Conservation (phyloP, 2,797 vertebrate species). For the Catostomus latipinnis region DNA sequence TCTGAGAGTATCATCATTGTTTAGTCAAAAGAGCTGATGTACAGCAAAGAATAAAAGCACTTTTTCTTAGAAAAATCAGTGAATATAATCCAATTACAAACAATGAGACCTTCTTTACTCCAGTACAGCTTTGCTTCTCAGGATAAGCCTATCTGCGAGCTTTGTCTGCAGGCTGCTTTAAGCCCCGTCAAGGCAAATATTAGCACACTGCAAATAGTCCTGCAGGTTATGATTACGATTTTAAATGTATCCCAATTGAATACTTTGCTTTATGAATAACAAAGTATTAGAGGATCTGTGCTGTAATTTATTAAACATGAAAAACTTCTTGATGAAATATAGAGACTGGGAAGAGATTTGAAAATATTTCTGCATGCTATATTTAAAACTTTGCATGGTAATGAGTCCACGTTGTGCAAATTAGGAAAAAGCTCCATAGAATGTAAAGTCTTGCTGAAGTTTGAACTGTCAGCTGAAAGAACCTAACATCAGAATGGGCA, state of each 20-base stretch:
- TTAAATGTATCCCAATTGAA: slow-evolving; percentile 91
- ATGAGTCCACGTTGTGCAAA: slow-evolving; percentile 89
- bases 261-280: slow-evolving; percentile 97
- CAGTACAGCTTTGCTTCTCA: slow-evolving; percentile 79
- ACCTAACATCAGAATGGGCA: slow-evolving; percentile 81
- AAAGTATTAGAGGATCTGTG: slow-evolving; percentile 94
- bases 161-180: slow-evolving; percentile 85
- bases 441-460: slow-evolving; percentile 75
- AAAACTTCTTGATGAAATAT: slow-evolving; percentile 98
- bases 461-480: slow-evolving; percentile 29
- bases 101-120: slow-evolving; percentile 77
- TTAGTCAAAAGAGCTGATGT: slow-evolving; percentile 44
- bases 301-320: slow-evolving; percentile 99
- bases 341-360: slow-evolving; percentile 95
- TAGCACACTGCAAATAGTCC: slow-evolving; percentile 92
- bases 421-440: slow-evolving; percentile 83
- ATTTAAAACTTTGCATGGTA: slow-evolving; percentile 85
- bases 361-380: slow-evolving; percentile 92
- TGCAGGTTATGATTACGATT: slow-evolving; percentile 97
- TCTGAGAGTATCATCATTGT: slow-evolving; percentile 30
- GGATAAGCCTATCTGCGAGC: slow-evolving; percentile 84
- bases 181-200: slow-evolving; percentile 88
- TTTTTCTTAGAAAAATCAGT: slow-evolving; percentile 61
- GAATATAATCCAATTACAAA: slow-evolving; percentile 67
- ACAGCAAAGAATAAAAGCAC: slow-evolving; percentile 53